Percentiles rank a stretch among this genome's conserved stretches.
phyloP scores from a whole-genome alignment of 2,888 invertebrate species.

The Tachina grossa region DNA sequence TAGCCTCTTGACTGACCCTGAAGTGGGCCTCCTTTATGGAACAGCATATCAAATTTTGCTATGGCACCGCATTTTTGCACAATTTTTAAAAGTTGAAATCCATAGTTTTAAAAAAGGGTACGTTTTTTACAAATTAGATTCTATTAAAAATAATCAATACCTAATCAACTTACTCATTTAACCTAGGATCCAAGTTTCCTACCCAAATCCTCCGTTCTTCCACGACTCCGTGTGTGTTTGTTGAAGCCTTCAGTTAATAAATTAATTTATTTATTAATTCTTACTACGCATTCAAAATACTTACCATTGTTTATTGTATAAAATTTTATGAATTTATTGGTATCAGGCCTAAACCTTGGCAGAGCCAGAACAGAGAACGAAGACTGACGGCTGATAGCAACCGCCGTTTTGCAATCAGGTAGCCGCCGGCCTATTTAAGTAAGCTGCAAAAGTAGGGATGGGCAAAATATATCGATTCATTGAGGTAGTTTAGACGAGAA shows the following conservation, averaged over 20 bases:
- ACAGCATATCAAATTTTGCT: slow-evolving; percentile 97
- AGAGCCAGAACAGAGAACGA: too few species aligned
- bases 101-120: slow-evolving; percentile 84
- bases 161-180: slow-evolving; percentile 93
- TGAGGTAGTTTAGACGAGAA: too few species aligned
- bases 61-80: slow-evolving; percentile 96
- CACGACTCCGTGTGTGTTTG: slow-evolving; percentile 57
- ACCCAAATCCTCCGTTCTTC: slow-evolving; percentile 88
- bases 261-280: background rate
- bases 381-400: too few species aligned
- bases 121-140: slow-evolving; percentile 73
- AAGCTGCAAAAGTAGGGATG: too few species aligned
- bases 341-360: too few species aligned
- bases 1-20: slow-evolving; percentile 95
- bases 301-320: background rate
- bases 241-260: slow-evolving; percentile 47
- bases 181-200: slow-evolving; percentile 93
- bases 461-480: too few species aligned
- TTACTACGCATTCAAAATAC: background rate
- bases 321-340: too few species aligned
- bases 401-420: too few species aligned
- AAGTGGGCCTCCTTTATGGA: slow-evolving; percentile 94
- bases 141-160: slow-evolving; percentile 12
- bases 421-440: too few species aligned
- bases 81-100: slow-evolving; percentile 98